Conservation (phyloP, 2,888 invertebrate genomes). For the Suillia variegata region DNA sequence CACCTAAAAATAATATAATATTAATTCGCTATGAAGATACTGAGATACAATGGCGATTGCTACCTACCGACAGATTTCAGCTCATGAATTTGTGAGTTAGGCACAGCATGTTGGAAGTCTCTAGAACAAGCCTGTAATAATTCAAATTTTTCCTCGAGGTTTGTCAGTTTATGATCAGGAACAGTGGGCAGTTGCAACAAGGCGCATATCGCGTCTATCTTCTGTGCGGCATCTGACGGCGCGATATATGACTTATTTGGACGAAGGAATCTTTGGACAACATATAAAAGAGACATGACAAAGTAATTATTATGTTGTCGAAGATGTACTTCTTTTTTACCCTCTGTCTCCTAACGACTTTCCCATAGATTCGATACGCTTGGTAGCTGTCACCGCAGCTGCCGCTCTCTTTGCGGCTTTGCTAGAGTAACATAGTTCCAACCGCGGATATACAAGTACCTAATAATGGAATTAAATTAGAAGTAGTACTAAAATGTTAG, state of each 20-base stretch:
- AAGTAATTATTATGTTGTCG: too few species aligned
- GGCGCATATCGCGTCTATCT: constrained; percentile 68
- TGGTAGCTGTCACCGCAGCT: constrained; percentile 56
- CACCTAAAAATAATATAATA: constrained; percentile 60
- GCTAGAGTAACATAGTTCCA: constrained; percentile 44
- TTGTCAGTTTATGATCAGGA: constrained; percentile 37
- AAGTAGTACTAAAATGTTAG: too few species aligned
- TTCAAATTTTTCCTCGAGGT: constrained; percentile 66
- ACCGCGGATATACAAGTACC: constrained; percentile 29
- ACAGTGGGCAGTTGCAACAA: constrained; percentile 64
- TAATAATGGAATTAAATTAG: too few species aligned
- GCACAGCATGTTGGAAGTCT: constrained; percentile 77
- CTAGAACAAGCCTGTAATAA: constrained; percentile 73
- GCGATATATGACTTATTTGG: constrained; percentile 77
- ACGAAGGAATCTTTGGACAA: constrained; percentile 79
- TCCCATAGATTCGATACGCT: constrained; percentile 64
- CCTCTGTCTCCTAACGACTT: constrained; percentile 74
- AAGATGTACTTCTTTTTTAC: constrained; percentile 59
- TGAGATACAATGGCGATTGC: not conserved
- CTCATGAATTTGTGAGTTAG: constrained; percentile 79
- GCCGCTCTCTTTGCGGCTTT: constrained; percentile 46
- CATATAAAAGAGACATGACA: too few species aligned
- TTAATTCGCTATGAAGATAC: constrained; percentile 35
- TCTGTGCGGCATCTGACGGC: constrained; percentile 68
- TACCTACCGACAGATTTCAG: constrained; percentile 73